phyloP scores from a whole-genome alignment of 2,888 invertebrate species.

The Platycheirus rosarum region DNA sequence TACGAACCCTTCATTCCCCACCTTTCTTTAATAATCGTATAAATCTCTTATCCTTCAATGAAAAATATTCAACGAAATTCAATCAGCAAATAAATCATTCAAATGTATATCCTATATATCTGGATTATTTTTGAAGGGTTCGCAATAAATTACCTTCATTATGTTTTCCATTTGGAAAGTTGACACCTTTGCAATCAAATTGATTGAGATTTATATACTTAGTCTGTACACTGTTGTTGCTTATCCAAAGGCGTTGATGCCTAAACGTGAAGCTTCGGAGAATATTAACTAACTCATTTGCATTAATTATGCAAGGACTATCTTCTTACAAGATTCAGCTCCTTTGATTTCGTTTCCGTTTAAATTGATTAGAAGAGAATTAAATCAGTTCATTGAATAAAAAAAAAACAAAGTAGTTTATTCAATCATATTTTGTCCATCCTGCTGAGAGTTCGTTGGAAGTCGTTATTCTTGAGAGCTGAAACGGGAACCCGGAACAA shows the following conservation, averaged over 20 bases:
- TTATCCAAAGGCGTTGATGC: conserved; percentile 40
- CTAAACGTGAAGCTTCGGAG: conserved; percentile 50
- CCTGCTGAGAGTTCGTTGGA: too few relatives aligned
- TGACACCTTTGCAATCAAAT: conserved; percentile 68
- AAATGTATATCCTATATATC: conserved; percentile 12
- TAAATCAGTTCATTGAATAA: neutral
- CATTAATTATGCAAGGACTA: conserved; percentile 60
- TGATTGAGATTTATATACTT: conserved; percentile 57
- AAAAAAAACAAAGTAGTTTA: neutral
- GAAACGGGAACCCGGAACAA: too few relatives aligned
- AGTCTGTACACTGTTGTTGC: neutral
- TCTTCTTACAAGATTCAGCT: neutral
- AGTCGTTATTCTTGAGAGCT: too few relatives aligned
- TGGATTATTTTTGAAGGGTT: conserved; percentile 36
- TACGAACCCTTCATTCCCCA: neutral
- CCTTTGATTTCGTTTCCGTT: conserved; percentile 4
- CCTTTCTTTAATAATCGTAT: neutral
- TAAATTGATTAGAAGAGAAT: neutral
- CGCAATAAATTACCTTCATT: conserved; percentile 51
- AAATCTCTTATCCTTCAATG: conserved; percentile 15
- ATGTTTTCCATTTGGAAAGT: conserved; percentile 46
- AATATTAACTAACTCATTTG: conserved; percentile 71
- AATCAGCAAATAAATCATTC: conserved; percentile 42
- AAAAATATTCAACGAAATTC: conserved; percentile 4
- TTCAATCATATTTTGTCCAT: too few relatives aligned